Base-by-base conservation (phyloP, 1,140 invertebrate genomes). In the Metopolophium dirhodum region DNA sequence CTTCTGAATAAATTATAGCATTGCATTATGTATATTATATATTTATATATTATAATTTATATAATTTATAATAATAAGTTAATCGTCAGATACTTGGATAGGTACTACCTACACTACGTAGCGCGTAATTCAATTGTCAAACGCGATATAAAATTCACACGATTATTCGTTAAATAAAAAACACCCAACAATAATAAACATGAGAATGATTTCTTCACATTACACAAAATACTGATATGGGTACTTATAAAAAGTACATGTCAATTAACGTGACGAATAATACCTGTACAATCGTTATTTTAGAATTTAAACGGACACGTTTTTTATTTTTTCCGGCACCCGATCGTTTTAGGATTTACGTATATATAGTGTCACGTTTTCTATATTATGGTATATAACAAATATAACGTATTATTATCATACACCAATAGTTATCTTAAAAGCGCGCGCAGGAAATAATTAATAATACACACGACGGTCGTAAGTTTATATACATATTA, bases 151-250 rank as follows among this genome's bases (percentile, higher is more conserved):
- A 77, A n/a, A 77, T 77, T 77, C 61, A n/a, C 61, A 77, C n/a
- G 61, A n/a, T 77, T 77, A n/a, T 68, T n/a, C 18, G 30, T 77
- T 77, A n/a, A 77, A 77, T 77, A n/a, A n/a, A 77, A 77, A 77
- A 77, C 61, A 77, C 61, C n/a, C n/a, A 77, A n/a, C 18, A 68
- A 68, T 68, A 68, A n/a, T n/a, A 77, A 77, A 77, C 61, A 77
- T 18, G n/a, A 77, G 61, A 77, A 77, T 20, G n/a, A 77, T 77
- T 77, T 77, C 6, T 4, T 77, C n/a, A 35, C n/a, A n/a, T 77
- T 77, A 77, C 30, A 77, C 61, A 77, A 77, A 77, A 77, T 77
- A 77, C n/a, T n/a, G 61, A 77, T 77, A n/a, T 18, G 1, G 30
- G 30, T 68, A n/a, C 14, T 77, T 77, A 77, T 30, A n/a, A 77